These are phyloP conservation scores for Rachycentron canadum DNA, from an alignment of 2,797 vertebrate species.

Conservation along the genomic window DNA sequence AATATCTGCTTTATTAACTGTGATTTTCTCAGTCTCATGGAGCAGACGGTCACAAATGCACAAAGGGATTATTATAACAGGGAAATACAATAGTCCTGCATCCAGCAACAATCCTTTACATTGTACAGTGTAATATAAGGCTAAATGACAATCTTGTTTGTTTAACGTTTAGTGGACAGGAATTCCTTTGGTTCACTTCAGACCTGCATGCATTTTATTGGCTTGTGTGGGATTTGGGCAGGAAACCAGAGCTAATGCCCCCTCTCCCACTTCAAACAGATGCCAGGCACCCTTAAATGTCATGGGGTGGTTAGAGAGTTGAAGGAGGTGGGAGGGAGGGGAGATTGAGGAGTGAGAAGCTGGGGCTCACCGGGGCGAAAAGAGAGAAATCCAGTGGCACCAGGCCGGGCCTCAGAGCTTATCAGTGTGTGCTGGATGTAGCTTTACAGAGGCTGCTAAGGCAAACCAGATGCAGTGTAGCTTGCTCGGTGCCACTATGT, in stretches of 20 bases:
- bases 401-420: constrained; percentile 71
- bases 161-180: constrained; percentile 75
- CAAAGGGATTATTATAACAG: constrained; percentile 17
- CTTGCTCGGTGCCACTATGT: constrained; percentile 74
- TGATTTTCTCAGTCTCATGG: constrained; percentile 14
- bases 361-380: constrained; percentile 45
- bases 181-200: constrained; percentile 79
- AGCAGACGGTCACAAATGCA: constrained; percentile 11
- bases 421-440: constrained; percentile 75
- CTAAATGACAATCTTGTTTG: constrained; percentile 75
- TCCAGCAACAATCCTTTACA: constrained; percentile 16
- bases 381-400: constrained; percentile 70
- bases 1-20: constrained; percentile 23
- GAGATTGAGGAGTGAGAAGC: constrained; percentile 53
- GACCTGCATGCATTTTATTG: constrained; percentile 83
- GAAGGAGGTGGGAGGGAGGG: constrained; percentile 61
- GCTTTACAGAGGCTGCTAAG: constrained; percentile 75
- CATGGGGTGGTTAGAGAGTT: constrained; percentile 80
- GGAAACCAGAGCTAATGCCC: constrained; percentile 88
- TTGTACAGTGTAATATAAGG: constrained; percentile 42
- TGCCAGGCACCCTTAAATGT: constrained; percentile 86
- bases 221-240: constrained; percentile 86
- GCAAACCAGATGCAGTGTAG: constrained; percentile 81
- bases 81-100: background rate
- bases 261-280: constrained; percentile 86